These are phyloP conservation scores for Noctilio leporinus DNA, from an alignment of 2,113 vertebrate genomes.

Conservation along the genomic window DNA sequence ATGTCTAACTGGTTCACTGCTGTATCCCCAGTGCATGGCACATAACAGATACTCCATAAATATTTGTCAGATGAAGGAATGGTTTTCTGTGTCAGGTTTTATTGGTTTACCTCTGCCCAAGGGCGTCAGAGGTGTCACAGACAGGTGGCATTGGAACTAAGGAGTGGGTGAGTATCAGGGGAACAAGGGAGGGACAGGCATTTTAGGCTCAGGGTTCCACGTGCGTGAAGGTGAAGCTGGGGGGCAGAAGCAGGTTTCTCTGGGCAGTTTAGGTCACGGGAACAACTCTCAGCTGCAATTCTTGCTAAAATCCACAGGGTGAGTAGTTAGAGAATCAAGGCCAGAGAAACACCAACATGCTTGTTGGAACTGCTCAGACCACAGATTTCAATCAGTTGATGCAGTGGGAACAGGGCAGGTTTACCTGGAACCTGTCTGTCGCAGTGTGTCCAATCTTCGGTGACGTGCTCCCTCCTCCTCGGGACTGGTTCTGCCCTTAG, in stretches of 20 bases:
- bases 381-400: neutral
- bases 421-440: neutral
- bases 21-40: neutral
- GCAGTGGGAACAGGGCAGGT: neutral
- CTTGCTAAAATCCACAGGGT: neutral
- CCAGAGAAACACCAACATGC: neutral
- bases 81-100: neutral
- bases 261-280: neutral
- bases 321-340: neutral
- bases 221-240: neutral
- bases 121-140: neutral
- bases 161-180: accelerated
- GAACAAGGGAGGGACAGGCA: neutral
- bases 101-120: neutral
- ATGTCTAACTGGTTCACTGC: neutral
- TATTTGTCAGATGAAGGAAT: neutral
- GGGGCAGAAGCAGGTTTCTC: neutral
- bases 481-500: neutral
- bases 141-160: neutral
- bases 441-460: neutral
- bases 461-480: neutral
- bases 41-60: accelerated
- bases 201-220: neutral
- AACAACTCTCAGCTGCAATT: neutral
- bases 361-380: neutral